Base-by-base conservation (phyloP, 2,888 invertebrate species). In the Tipula helvola region DNA sequence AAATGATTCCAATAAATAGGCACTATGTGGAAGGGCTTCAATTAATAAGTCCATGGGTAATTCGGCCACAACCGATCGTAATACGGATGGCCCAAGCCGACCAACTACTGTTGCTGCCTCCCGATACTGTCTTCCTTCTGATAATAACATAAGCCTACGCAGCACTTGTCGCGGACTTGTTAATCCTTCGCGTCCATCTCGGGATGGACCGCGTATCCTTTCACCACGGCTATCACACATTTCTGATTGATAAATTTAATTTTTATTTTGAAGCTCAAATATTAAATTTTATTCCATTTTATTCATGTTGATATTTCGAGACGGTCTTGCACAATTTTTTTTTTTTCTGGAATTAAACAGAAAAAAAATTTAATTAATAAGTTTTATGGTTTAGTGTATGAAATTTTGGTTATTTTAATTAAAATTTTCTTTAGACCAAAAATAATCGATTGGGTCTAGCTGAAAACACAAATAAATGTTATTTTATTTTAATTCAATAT, bases 21-120 rank as follows among this genome's bases (percentile, higher is more conserved):
- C 94, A 18, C 97, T 97, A 90, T 97, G 96, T 0, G 98, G 98
- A 91, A 98, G 92, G 2, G 97, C 96, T 89, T 97, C 97, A n/a
- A 97, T 94, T 88, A 98, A 93, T 88, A 97, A 92, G 90, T 97
- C 97, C 86, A 97, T 93, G 0, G 98, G 98, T 88, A 98, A 92
- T 88, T 97, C 97, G 0, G 94, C 92, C 0, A 95, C 94, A 1
- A 95, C 95, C 2, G 95, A 94, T 88, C 95, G 95, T 88, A 98
- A 93, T 3, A 97, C 97, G 0, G 95, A 95, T 71, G 95, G 94
- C 4, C 96, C 96, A 18, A 98, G 92, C 83, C 96, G 93, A 84
- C 95, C 94, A 88, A 98, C 93, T 87, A 97, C 95, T 83, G 95
- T 95, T 0, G 97, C 97, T 5, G 97, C 97, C 90, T 98, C 98